phyloP scores from a whole-genome alignment of 2,113 vertebrate genomes.

The Leiothrix lutea region DNA sequence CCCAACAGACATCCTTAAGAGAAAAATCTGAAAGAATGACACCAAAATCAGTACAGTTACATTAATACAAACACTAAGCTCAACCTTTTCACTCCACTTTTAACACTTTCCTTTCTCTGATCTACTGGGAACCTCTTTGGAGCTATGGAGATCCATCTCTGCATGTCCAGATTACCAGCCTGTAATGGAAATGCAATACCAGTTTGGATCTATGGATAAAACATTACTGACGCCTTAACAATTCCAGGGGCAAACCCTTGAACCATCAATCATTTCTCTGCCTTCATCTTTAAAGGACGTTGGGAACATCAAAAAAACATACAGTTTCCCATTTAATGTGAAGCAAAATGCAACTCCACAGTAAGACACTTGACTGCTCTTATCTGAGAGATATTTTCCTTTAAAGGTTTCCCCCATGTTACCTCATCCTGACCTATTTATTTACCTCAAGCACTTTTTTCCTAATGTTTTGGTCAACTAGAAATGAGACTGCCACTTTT shows the following conservation, averaged over 20 bases:
- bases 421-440: not conserved
- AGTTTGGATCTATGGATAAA: not conserved
- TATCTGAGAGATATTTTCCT: not conserved
- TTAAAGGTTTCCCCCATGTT: not conserved
- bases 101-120: not conserved
- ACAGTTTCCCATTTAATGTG: not conserved
- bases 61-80: not conserved
- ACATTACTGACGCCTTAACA: not conserved
- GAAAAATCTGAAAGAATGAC: not conserved
- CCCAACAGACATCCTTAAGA: not conserved
- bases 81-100: not conserved
- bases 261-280: not conserved
- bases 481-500: not conserved
- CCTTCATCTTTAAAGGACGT: not conserved
- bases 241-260: not conserved
- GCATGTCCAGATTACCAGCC: not conserved
- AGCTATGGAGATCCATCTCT: not conserved
- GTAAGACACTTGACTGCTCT: not conserved
- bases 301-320: not conserved
- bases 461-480: not conserved
- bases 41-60: not conserved
- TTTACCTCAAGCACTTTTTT: not conserved
- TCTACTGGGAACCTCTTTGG: not conserved
- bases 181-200: not conserved
- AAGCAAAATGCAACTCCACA: not conserved